phyloP scores from a whole-genome alignment of 2,888 invertebrate species.

The Drosophila setosimentum region DNA sequence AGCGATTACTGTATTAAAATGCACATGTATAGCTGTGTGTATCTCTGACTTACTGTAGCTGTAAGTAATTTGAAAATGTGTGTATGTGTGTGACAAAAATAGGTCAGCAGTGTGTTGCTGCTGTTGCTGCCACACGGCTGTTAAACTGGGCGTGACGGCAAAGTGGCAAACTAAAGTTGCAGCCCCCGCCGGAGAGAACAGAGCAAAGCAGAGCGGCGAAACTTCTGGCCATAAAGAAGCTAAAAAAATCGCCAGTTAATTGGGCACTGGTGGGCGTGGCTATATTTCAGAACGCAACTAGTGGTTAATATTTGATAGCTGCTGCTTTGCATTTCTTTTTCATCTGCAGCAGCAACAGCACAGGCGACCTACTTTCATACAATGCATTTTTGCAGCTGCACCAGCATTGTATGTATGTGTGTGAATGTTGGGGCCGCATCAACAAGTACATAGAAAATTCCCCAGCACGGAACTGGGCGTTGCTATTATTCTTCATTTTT shows the following conservation, averaged over 20 bases:
- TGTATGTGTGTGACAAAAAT: constrained; percentile 54
- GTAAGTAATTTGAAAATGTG: constrained; percentile 74
- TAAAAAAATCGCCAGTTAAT: constrained; percentile 65
- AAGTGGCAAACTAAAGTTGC: constrained; percentile 76
- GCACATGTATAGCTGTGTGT: constrained; percentile 39
- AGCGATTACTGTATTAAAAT: constrained; percentile 15
- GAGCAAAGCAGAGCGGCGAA: constrained; percentile 2
- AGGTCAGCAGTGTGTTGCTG: constrained; percentile 63
- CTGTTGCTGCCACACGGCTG: constrained; percentile 48
- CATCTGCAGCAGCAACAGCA: constrained; percentile 22
- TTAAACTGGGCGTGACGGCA: constrained; percentile 76
- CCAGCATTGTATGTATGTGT: constrained; percentile 13
- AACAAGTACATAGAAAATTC: constrained; percentile 68
- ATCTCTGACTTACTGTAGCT: constrained; percentile 42
- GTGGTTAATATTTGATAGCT: constrained; percentile 79
- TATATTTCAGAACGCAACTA: constrained; percentile 60
- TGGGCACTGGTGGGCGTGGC: constrained; percentile 72
- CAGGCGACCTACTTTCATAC: constrained; percentile 69
- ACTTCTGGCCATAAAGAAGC: constrained; percentile 63
- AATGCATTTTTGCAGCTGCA: constrained; percentile 76
- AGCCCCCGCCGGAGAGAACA: constrained; percentile 21
- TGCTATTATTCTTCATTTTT: constrained; percentile 37
- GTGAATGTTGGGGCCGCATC: constrained; percentile 57
- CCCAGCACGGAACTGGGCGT: constrained; percentile 47
- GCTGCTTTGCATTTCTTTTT: constrained; percentile 54